phyloP scores from a whole-genome alignment of 2,113 vertebrate genomes.

The Nyctibius bracteatus region DNA sequence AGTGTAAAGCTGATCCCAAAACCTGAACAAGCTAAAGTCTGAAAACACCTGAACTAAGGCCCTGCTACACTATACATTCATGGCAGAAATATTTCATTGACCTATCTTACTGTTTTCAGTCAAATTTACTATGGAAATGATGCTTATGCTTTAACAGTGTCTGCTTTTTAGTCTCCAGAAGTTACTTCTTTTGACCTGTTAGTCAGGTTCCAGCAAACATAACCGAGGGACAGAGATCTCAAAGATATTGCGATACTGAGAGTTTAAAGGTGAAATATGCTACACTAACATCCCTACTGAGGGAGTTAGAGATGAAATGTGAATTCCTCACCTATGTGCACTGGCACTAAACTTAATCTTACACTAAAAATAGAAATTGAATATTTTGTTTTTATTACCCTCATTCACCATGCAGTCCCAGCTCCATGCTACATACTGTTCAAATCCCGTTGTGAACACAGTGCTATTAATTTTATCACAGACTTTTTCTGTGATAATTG shows the following conservation, averaged over 20 bases:
- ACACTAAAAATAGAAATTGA: neutral
- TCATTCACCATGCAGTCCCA: neutral
- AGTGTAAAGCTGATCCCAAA: neutral
- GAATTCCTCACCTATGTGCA: neutral
- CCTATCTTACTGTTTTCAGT: neutral
- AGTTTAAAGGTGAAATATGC: neutral
- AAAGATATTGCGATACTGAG: neutral
- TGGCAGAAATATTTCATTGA: neutral
- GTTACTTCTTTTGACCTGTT: neutral
- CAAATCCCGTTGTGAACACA: neutral
- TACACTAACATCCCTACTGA: neutral
- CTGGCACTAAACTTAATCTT: neutral
- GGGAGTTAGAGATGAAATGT: neutral
- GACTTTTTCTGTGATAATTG: neutral
- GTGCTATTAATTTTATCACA: neutral
- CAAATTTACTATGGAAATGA: neutral
- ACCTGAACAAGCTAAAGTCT: neutral
- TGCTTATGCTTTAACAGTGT: accelerated
- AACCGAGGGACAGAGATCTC: neutral
- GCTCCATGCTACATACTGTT: accelerated
- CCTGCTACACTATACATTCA: neutral
- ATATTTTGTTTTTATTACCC: neutral
- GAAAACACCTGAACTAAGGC: neutral
- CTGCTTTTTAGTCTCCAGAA: neutral
- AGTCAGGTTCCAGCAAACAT: neutral